These are phyloP conservation scores for Syndactyla subalaris DNA, from an alignment of 2,797 vertebrate species.

Conservation along the genomic window DNA sequence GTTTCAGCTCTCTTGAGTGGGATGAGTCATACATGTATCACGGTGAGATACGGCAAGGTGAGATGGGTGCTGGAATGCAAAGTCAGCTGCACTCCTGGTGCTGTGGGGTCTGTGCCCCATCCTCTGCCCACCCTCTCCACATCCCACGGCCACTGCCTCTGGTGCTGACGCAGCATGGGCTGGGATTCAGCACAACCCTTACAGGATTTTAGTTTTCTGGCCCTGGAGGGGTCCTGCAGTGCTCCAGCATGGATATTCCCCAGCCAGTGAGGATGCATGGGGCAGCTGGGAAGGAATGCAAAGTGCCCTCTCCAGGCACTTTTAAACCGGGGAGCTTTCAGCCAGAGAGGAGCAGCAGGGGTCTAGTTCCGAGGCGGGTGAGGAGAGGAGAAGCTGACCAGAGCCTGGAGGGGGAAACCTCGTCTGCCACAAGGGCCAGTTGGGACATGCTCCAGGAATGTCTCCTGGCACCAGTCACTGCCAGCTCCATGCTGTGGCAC, in stretches of 20 bases:
- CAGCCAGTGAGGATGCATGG: rapidly evolving
- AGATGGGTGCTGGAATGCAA: background rate
- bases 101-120: rapidly evolving
- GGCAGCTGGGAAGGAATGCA: background rate
- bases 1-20: rapidly evolving
- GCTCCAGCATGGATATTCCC: background rate
- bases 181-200: background rate
- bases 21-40: background rate
- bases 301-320: background rate
- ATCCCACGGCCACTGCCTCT: background rate
- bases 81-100: background rate
- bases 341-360: background rate
- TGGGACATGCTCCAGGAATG: slow-evolving; percentile 40
- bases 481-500: background rate
- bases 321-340: background rate
- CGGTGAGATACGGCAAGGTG: rapidly evolving
- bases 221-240: rapidly evolving
- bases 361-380: rapidly evolving
- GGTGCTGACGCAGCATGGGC: rapidly evolving
- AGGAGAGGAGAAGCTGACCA: background rate
- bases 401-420: background rate
- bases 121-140: background rate
- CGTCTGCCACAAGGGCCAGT: background rate
- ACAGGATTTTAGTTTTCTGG: background rate
- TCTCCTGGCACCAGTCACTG: background rate